phyloP scores from a whole-genome alignment of 2,797 vertebrate species.

The Protosalanx chinensis region DNA sequence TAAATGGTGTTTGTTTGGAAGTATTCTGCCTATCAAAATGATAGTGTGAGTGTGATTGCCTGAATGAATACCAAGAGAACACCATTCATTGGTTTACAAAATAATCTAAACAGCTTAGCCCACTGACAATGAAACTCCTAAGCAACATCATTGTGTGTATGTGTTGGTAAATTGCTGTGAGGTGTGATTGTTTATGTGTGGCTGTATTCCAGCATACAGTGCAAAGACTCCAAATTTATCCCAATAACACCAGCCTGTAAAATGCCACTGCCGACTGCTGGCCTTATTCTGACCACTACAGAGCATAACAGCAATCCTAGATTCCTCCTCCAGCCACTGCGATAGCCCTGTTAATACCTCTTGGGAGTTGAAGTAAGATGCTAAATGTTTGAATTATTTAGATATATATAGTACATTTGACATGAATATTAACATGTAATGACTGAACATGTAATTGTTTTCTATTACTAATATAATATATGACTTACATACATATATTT shows the following conservation, averaged over 20 bases:
- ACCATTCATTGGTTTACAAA: not conserved
- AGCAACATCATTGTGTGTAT: not conserved
- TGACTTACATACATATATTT: not conserved
- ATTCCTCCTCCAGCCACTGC: too few species aligned
- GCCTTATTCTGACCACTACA: slow-evolving; percentile 66
- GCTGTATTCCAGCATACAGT: not conserved
- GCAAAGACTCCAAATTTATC: slow-evolving; percentile 41
- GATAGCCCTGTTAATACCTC: too few species aligned
- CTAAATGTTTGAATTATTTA: too few species aligned
- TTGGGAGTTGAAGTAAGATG: too few species aligned
- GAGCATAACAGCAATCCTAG: slow-evolving; percentile 8
- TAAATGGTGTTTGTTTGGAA: not conserved
- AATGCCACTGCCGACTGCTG: slow-evolving; percentile 59
- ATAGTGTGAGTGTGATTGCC: not conserved
- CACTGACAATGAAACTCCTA: slow-evolving; percentile 1
- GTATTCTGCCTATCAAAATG: slow-evolving; percentile 2
- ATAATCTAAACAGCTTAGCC: not conserved
- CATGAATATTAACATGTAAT: too few species aligned
- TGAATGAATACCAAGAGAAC: not conserved
- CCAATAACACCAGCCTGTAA: slow-evolving; percentile 67
- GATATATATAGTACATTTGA: too few species aligned
- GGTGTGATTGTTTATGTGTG: slow-evolving; percentile 1
- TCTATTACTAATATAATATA: too few species aligned
- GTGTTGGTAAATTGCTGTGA: not conserved
- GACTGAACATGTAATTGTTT: too few species aligned